These are phyloP conservation scores for Lacerta viridis DNA, from an alignment of 2,797 vertebrate genomes.

Conservation along the genomic window DNA sequence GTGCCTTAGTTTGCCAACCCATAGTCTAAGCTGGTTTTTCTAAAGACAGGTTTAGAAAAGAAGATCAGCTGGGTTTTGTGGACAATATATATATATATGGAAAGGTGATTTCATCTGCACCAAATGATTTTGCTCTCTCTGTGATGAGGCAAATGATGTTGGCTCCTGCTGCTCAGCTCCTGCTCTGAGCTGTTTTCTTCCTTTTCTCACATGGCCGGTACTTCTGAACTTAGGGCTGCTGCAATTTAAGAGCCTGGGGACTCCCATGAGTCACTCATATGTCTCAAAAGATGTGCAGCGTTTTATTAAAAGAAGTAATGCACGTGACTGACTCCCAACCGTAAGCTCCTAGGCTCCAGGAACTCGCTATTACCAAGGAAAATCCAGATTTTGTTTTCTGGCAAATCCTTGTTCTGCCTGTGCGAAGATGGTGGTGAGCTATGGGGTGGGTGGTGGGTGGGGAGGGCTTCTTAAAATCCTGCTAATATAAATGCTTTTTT, in stretches of 20 bases:
- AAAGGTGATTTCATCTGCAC: background rate
- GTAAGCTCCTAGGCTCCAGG: background rate
- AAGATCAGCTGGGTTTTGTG: background rate
- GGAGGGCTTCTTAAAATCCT: background rate
- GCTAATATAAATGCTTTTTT: background rate
- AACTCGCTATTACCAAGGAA: background rate
- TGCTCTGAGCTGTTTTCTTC: background rate
- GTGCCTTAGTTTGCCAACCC: no score
- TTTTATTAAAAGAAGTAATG: conserved; percentile 3
- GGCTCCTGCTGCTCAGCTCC: background rate
- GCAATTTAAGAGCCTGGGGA: conserved; percentile 17
- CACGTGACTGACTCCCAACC: background rate
- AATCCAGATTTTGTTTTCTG: no score
- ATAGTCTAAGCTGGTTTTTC: background rate
- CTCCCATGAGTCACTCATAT: conserved; percentile 1
- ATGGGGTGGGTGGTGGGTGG: no score
- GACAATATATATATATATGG: background rate
- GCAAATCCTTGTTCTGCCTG: background rate
- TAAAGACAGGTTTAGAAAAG: background rate
- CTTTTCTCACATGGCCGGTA: conserved; percentile 5
- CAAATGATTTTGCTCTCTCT: background rate
- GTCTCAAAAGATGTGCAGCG: conserved; percentile 13
- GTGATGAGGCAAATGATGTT: conserved; percentile 11
- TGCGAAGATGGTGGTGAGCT: background rate
- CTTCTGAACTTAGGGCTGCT: background rate